A percentile compares a stretch with the other conserved stretches of the same genome.
Evolutionary conservation across 2,888 invertebrate species (phyloP).

Genomic region (Gasteruption jaculator): DNA sequence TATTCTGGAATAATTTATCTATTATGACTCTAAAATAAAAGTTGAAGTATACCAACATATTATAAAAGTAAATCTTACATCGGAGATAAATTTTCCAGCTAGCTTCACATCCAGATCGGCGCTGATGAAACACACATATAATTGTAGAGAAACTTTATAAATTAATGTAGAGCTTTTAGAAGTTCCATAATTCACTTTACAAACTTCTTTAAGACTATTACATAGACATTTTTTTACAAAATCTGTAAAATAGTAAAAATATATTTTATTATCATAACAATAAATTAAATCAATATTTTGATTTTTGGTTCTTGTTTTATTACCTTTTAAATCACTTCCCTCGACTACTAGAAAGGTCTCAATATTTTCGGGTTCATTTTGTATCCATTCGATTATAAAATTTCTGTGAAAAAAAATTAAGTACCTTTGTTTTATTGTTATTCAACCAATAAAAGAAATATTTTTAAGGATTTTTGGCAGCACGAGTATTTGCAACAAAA

Average conservation of each 20-base stretch:
- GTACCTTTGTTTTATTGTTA: no score
- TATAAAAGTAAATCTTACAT: conserved; percentile 32
- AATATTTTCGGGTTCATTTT: conserved; percentile 31
- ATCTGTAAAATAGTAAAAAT: conserved; percentile 26
- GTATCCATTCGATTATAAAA: conserved; percentile 35
- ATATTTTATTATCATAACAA: background rate
- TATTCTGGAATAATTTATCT: no score
- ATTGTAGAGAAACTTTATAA: conserved; percentile 30
- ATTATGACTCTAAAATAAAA: no score
- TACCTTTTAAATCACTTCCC: conserved; percentile 38
- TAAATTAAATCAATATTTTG: background rate
- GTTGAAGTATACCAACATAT: no score
- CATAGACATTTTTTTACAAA: conserved; percentile 30
- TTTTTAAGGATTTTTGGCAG: no score
- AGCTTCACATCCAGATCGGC: conserved; percentile 33
- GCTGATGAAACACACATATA: conserved; percentile 34
- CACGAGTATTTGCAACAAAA: no score
- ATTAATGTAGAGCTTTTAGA: conserved; percentile 31
- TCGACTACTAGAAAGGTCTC: conserved; percentile 38
- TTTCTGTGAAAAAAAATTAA: conserved; percentile 28
- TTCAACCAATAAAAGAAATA: no score
- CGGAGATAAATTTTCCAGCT: conserved; percentile 37
- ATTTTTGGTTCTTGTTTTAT: no score
- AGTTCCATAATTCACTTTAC: conserved; percentile 30
- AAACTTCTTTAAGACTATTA: conserved; percentile 27